A percentile compares a stretch with the other conserved stretches of the same genome.
phyloP scores from a whole-genome alignment of 1,140 invertebrate genomes.

The Drosophila navojoa region DNA sequence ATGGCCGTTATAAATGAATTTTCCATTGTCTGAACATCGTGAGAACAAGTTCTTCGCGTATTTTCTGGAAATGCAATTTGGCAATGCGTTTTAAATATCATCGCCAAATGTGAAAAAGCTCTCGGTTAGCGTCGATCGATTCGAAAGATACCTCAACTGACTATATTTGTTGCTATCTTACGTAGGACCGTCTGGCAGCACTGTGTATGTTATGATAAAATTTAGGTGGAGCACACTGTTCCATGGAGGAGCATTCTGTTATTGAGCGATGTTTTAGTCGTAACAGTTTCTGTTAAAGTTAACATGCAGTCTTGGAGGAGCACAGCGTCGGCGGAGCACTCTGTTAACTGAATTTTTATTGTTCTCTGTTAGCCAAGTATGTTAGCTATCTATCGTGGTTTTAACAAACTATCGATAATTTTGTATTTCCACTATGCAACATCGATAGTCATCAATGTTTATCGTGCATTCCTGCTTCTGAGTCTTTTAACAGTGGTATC shows the following conservation, averaged over 20 bases:
- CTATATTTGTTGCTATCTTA: too few species aligned
- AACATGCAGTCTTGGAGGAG: not conserved
- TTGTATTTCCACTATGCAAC: too few species aligned
- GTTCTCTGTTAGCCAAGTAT: not conserved
- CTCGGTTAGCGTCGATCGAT: not conserved
- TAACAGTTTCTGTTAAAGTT: not conserved
- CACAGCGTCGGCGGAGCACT: not conserved
- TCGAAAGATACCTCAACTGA: not conserved
- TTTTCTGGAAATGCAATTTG: slow-evolving; percentile 18
- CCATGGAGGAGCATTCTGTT: not conserved
- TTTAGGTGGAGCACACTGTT: not conserved
- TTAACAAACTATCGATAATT: slow-evolving; percentile 1
- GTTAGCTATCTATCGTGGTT: not conserved
- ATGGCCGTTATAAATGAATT: too few species aligned
- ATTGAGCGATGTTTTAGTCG: not conserved
- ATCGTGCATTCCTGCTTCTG: too few species aligned
- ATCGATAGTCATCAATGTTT: too few species aligned
- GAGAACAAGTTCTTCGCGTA: too few species aligned
- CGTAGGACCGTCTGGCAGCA: not conserved
- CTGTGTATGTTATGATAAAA: not conserved
- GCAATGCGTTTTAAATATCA: slow-evolving; percentile 43
- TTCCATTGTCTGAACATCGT: too few species aligned
- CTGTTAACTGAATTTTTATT: not conserved
- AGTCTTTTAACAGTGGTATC: slow-evolving; percentile 10
- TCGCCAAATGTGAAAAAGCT: slow-evolving; percentile 17